Base-by-base conservation (phyloP, 2,888 invertebrate species). In the Unio pictorum region DNA sequence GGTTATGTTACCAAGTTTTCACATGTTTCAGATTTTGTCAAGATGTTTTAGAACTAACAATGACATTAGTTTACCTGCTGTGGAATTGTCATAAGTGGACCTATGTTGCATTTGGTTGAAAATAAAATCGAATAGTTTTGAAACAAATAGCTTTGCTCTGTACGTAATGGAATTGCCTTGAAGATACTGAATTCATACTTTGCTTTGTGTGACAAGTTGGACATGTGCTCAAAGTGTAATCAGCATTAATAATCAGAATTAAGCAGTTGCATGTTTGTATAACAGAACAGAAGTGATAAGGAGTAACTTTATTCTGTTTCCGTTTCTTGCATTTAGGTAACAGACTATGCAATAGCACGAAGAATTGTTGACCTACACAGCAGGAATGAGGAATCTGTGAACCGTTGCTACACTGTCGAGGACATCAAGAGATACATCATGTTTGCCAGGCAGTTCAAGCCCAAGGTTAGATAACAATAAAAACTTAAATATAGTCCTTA, bases 311-410 rank as follows among this genome's bases (percentile, higher is more conserved):
- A 45, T 11, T 15, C 15, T 45, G 20, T 30, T n/a, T 20, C n/a
- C 20, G 7, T 30, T 69, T 70, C 66, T 91, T 91, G 55, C 15
- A 11, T 45, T 45, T 91, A 94, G 91, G 93, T 97, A 81, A 94
- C 96, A 0, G 99, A 99, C 91, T 98, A 97, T 88, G 98, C 98
- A 0, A 98, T 99, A 73, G 99, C 99, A 0, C 93, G 96, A 76
- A 95, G 97, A 88, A 99, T 99, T 70, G 94, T 99, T 0, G 97
- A 99, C 87, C 91, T 99, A 59, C 99, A 99, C 79, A 94, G 95
- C 69, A 94, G 95, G 83, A 94, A 94, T 71, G 94, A 95, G 78
- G 94, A 95, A 76, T 92, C 93, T 0, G 93, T 95, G 23, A 95
- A 96, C 76, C 93, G 94, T 68, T 92, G 94, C 0, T 99, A 99